Evolutionary conservation across 2,888 invertebrate species (phyloP), one percentile per base, ranked within the genome.

Genomic region (Conchocele bisecta): DNA sequence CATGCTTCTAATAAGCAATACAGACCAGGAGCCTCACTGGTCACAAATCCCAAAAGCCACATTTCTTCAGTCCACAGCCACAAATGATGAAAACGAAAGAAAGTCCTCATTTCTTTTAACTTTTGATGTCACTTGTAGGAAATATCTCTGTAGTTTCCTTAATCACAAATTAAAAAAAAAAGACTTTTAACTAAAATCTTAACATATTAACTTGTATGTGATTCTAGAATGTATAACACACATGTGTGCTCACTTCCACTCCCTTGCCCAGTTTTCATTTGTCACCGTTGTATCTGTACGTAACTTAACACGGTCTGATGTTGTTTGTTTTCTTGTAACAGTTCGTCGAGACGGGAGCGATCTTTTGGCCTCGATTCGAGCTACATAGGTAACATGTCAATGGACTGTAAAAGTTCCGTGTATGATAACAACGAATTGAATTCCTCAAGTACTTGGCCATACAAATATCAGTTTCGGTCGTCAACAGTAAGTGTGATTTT

Each of bases 381-480:
- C 75, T 72, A 73, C 75, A 63, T 77, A 68, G 83, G 79, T 75
- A 72, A 79, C 78, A 78, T 75, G 68, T 58, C 75, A 51, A 75
- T 66, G 79, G 86, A 86, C 71, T 82, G 76, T 78, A 83, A 82
- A 81, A 78, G 81, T 70, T 71, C 78, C 54, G 65, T 74, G 58
- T 82, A 77, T 76, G 75, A 82, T 71, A 67, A 48, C 60, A 67
- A 69, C 64, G 59, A 75, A 59, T 70, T 69, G 42, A 78, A 79
- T 54, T 74, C 70, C 37, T 71, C 74, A 42, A 71, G 81, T 60
- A 75, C 83, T 35, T 87, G 87, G 87, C 86, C 87, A 41, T 84
- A 86, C 83, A 87, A 87, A 84, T 86, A 86, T 82, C 84, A 83
- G 71, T 86, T 84, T 66, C 80, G 83, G 56, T 76, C 79, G 22